Evolutionary conservation across 2,888 invertebrate species (phyloP), one percentile per base, ranked within the genome.

Genomic region (Ophion costatus): DNA sequence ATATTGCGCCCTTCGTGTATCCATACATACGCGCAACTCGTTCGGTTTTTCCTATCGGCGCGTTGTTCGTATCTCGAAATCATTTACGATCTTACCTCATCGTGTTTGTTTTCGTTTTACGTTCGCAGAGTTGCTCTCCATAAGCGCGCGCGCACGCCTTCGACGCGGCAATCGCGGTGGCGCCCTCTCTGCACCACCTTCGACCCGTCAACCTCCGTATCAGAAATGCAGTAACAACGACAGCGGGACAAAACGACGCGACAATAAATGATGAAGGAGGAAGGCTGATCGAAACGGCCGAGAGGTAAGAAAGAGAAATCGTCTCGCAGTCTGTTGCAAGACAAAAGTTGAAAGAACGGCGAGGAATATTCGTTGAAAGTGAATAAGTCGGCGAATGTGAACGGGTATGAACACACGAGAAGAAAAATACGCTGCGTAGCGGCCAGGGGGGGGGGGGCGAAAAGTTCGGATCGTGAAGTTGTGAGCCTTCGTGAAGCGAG

Each of bases 171-270:
- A 76, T 76, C 14, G 17, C 51, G 20, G 81, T 81, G 45, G 79
- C 67, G 80, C 78, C 51, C 80, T 80, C 79, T 82, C 57, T 17
- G 14, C 56, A 59, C 69, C 79, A 85, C 86, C 75, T 81, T 83
- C 85, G 85, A 80, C 84, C 84, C 82, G 77, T 38, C 84, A 80
- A 86, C 76, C 81, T 64, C 61, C 29, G 33, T 79, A 64, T 75
- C 67, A 24, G n/a, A 59, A 20, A 76, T 61, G 45, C 75, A 70
- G 74, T 78, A 51, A 42, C 22, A 45, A 6, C 42, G 45, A 57
- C 22, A 22, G 20, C 57, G 20, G 59, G 45, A 45, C 66, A 66
- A 61, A 66, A 42, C 56, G 69, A 56, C 59, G 42, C 7, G 51
- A 59, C 59, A 51, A 61, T 69, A 22, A 59, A 56, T 38, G 38